These are phyloP conservation scores for Mesoligia furuncula DNA, from an alignment of 2,888 invertebrate genomes.

Conservation along the genomic window DNA sequence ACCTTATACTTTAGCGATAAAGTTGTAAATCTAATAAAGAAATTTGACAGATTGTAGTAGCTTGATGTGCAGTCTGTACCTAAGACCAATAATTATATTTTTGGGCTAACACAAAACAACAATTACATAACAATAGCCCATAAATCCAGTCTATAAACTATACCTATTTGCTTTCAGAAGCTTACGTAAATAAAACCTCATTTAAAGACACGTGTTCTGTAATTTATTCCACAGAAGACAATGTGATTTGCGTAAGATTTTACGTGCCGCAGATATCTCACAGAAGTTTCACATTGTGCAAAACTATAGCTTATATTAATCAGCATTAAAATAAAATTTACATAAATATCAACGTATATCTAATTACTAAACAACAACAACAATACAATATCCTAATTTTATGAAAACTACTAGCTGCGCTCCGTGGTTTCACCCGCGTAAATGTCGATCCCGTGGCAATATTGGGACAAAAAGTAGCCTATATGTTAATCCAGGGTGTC, in stretches of 20 bases:
- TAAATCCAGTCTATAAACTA: background rate
- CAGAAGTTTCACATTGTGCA: slow-evolving; percentile 5
- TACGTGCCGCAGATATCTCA: too few relatives aligned
- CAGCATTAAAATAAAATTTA: background rate
- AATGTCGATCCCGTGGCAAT: too few relatives aligned
- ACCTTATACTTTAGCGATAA: too few relatives aligned
- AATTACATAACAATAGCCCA: background rate
- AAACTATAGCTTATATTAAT: background rate
- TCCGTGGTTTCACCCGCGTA: too few relatives aligned
- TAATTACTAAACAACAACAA: too few relatives aligned
- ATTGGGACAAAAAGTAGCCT: too few relatives aligned
- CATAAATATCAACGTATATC: background rate
- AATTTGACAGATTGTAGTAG: too few relatives aligned
- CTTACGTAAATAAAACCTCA: slow-evolving; percentile 24
- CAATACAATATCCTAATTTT: too few relatives aligned
- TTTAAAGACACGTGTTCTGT: slow-evolving; percentile 15
- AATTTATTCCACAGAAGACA: slow-evolving; percentile 26
- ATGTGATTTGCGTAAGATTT: slow-evolving; percentile 26
- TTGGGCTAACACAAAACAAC: background rate
- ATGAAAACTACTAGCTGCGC: too few relatives aligned
- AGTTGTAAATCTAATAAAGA: too few relatives aligned
- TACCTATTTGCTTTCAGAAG: background rate
- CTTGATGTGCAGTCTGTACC: too few relatives aligned
- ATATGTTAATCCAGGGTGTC: too few relatives aligned
- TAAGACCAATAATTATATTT: background rate